phyloP scores from a whole-genome alignment of 2,888 invertebrate genomes.

The Lepidocyrtinus sp. region DNA sequence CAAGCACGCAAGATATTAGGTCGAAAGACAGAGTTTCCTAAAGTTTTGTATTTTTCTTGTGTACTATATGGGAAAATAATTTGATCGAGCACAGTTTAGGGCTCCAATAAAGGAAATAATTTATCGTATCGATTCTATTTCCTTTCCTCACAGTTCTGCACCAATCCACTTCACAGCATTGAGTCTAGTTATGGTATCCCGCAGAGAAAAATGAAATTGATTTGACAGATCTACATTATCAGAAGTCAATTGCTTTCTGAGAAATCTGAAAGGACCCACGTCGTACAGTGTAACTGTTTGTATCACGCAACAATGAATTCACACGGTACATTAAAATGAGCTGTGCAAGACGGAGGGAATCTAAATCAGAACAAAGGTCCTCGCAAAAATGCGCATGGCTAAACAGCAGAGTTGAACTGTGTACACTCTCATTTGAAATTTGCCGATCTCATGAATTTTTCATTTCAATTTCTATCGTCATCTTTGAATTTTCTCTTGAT shows the following conservation, averaged over 20 bases:
- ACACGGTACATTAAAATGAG: background rate
- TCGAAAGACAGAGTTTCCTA: too few relatives aligned
- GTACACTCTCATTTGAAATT: conserved; percentile 29
- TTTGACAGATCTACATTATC: conserved; percentile 39
- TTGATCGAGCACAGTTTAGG: too few relatives aligned
- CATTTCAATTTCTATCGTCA: conserved; percentile 20
- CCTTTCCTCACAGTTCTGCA: too few relatives aligned
- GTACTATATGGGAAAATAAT: too few relatives aligned
- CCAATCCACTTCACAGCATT: background rate
- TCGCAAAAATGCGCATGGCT: too few relatives aligned
- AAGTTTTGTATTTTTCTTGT: too few relatives aligned
- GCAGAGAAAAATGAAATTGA: conserved; percentile 45
- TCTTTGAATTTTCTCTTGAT: too few relatives aligned
- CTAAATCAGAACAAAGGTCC: background rate
- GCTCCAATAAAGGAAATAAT: too few relatives aligned
- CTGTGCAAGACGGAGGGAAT: background rate
- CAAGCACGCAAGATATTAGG: too few relatives aligned
- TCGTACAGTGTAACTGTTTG: background rate
- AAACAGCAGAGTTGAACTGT: too few relatives aligned
- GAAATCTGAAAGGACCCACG: background rate
- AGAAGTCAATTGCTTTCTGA: conserved; percentile 30
- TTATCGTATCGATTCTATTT: too few relatives aligned
- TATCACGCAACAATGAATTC: background rate
- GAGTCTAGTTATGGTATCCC: conserved; percentile 18
- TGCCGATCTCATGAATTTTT: conserved; percentile 47